Percentiles rank a stretch among this genome's conserved stretches.
Conservation (phyloP, 2,888 invertebrate species). For the Drosophila lacicola region DNA sequence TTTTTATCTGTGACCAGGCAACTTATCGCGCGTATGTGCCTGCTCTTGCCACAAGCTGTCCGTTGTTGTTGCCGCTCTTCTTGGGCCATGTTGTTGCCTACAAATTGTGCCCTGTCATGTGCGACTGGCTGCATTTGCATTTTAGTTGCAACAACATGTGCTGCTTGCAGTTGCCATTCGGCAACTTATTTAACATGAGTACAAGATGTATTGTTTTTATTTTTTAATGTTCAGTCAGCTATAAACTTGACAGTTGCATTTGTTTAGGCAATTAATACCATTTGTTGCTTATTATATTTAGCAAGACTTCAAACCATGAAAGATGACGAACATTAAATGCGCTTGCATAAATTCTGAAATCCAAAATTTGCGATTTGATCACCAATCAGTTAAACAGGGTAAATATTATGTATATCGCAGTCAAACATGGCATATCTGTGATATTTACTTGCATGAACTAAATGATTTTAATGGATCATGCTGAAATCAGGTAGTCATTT, state of each 20-base stretch:
- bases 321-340: no score
- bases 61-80: slow-evolving; percentile 21
- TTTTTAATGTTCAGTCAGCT: not conserved
- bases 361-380: no score
- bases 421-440: no score
- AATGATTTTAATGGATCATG: no score
- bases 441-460: no score
- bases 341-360: no score
- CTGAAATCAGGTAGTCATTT: no score
- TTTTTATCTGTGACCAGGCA: slow-evolving; percentile 74
- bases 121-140: slow-evolving; percentile 41
- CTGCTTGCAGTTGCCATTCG: not conserved
- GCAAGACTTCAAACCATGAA: no score
- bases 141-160: slow-evolving; percentile 16
- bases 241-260: not conserved
- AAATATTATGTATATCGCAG: no score
- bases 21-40: slow-evolving; percentile 47
- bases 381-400: no score
- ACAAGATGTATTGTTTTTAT: not conserved
- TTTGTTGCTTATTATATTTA: no score
- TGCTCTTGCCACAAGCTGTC: slow-evolving; percentile 20
- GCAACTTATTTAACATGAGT: not conserved
- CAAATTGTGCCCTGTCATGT: slow-evolving; percentile 60
- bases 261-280: no score
- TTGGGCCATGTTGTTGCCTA: slow-evolving; percentile 45